Evolutionary conservation across 64 coral and sea anemone genomes (phyloP).

Genomic region (Pocillopora damicornis): DNA sequence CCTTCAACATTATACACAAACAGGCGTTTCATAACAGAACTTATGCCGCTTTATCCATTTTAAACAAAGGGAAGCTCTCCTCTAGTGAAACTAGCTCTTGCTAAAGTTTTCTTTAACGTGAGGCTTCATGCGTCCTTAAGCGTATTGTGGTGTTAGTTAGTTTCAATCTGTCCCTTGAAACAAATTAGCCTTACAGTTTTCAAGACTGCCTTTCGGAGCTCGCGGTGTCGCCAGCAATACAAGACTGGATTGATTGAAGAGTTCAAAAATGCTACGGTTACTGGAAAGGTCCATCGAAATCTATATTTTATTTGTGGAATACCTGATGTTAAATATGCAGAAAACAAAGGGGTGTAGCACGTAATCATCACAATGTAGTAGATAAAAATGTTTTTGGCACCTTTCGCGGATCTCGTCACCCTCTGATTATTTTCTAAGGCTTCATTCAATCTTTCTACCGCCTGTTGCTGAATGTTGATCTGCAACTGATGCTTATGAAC

Average conservation of each 20-base stretch:
- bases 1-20: too few relatives aligned
- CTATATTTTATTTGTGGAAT: neutral
- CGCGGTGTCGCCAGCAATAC: slow-evolving; percentile 13
- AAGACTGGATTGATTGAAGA: slow-evolving; percentile 18
- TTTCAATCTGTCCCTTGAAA: neutral
- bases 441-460: neutral
- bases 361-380: slow-evolving; percentile 5
- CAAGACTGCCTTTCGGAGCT: neutral
- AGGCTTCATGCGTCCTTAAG: neutral
- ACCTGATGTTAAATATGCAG: neutral
- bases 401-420: neutral
- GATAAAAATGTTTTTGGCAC: neutral
- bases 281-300: neutral
- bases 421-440: neutral
- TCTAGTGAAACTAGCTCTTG: neutral
- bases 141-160: neutral
- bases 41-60: neutral
- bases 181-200: neutral
- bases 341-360: slow-evolving; percentile 5
- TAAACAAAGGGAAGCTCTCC: too few relatives aligned
- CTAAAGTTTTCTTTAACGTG: neutral
- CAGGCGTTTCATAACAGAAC: too few relatives aligned
- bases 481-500: neutral
- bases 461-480: neutral
- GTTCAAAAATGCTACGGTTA: slow-evolving; percentile 4